Base-by-base conservation (phyloP, 2,797 vertebrate genomes). In the Gymnopithys bicolor region DNA sequence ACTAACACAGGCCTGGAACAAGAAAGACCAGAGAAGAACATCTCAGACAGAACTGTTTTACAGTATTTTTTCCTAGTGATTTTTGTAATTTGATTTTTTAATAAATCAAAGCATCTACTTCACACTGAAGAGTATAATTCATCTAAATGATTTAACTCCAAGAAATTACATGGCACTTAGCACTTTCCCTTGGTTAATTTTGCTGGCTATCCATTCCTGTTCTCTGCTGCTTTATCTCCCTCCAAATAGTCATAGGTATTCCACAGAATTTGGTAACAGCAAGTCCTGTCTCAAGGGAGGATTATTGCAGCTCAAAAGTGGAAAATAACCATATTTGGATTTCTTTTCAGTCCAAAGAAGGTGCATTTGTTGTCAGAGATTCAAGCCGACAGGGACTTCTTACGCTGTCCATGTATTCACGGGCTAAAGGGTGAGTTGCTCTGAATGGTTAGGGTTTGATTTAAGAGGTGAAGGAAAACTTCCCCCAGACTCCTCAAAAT, bases 331-430 rank as follows among this genome's bases (percentile, higher is more conserved):
- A 59, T 56, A 22, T 13, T 25, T 96, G 60, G 19, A 59, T 96
- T 97, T 89, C 84, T 94, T 97, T 96, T 39, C 94, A 99, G 99
- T 97, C 97, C 67, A 99, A 98, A 95, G 98, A 99, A 84, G 99
- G 98, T 0, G 97, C 98, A 2, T 99, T 99, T 87, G 96, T 99
- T 77, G 98, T 99, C 75, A 98, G 99, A 84, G 98, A 99, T 90
- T 99, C 99, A 48, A 99, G 98, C 85, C 98, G 98, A 87, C 97
- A 97, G 46, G 98, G 98, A 25, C 90, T 97, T 56, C 98, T 99
- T 94, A 99, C 98, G 0, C 98, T 99, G 33, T 99, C 98, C 0
- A 94, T 99, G 63, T 99, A 98, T 83, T 97, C 98, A 0, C 98
- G 66, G 90, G 97, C 96, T 33, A 92, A 96, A 63, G 97, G 98